Evolutionary conservation across 2,113 vertebrate genomes (phyloP).

Genomic region (Piprites chloris): DNA sequence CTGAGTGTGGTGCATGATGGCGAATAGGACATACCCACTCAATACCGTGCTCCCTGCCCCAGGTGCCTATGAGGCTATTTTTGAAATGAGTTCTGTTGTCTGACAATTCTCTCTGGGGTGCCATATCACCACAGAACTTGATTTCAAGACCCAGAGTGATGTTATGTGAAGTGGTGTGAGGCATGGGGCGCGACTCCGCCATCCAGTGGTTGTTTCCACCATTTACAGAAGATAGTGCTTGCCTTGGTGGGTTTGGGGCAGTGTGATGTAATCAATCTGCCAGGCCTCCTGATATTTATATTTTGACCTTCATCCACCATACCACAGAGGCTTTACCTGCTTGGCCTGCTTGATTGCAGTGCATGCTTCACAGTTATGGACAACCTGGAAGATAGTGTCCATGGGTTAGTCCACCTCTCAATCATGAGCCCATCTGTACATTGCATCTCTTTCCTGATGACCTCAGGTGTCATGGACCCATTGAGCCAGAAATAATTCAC

Average conservation of each 20-base stretch:
- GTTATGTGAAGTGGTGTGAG: background rate
- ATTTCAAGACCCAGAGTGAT: background rate
- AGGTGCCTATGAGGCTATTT: background rate
- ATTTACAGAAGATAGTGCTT: rapidly evolving
- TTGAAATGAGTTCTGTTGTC: background rate
- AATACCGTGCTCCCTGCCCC: rapidly evolving
- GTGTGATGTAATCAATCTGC: background rate
- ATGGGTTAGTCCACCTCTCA: background rate
- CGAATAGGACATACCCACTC: background rate
- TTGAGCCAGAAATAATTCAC: background rate
- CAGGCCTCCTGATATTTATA: background rate
- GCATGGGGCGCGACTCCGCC: background rate
- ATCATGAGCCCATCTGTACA: background rate
- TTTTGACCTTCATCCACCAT: background rate
- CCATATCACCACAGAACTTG: background rate
- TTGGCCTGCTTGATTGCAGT: background rate
- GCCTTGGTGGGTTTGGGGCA: rapidly evolving
- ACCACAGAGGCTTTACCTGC: background rate
- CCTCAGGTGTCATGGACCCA: background rate
- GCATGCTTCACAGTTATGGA: background rate
- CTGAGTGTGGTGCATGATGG: background rate
- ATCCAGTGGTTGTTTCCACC: background rate
- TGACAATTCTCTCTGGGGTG: background rate
- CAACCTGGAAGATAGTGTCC: background rate
- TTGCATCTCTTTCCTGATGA: background rate